These are phyloP conservation scores for Ceriagrion tenellum DNA, from an alignment of 2,888 invertebrate species.

Conservation along the genomic window DNA sequence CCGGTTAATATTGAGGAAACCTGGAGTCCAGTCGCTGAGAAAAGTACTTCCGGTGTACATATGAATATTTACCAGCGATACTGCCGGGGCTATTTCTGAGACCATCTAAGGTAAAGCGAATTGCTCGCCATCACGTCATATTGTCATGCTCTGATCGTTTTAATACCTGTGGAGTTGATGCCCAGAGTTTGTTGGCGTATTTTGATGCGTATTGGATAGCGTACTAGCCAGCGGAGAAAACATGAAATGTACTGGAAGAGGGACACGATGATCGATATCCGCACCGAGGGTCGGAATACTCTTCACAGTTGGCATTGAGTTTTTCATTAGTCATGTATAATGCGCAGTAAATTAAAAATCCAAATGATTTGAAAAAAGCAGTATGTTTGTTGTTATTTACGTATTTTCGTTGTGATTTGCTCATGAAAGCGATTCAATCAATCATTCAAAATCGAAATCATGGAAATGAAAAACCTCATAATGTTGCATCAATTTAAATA, in stretches of 20 bases:
- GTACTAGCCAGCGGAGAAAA: not conserved
- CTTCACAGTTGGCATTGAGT: too few species aligned
- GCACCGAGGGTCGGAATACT: not conserved
- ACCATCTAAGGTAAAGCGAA: not conserved
- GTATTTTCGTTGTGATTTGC: too few species aligned
- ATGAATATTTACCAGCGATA: not conserved
- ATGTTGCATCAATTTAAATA: too few species aligned
- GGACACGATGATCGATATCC: not conserved
- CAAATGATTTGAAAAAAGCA: too few species aligned
- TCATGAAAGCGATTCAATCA: too few species aligned
- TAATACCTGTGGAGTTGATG: not conserved
- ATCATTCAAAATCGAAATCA: too few species aligned
- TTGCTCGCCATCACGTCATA: not conserved
- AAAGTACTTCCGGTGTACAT: not conserved
- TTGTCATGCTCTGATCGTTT: not conserved
- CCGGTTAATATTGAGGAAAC: not conserved
- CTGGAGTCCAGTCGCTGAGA: not conserved
- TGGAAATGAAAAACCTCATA: too few species aligned
- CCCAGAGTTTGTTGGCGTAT: not conserved
- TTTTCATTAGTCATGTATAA: too few species aligned
- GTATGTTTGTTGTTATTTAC: too few species aligned
- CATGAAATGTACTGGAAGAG: not conserved
- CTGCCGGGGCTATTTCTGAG: not conserved
- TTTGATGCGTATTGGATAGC: not conserved
- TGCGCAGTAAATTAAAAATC: too few species aligned